phyloP scores from a whole-genome alignment of 2,113 vertebrate species.

The Pheucticus melanocephalus region DNA sequence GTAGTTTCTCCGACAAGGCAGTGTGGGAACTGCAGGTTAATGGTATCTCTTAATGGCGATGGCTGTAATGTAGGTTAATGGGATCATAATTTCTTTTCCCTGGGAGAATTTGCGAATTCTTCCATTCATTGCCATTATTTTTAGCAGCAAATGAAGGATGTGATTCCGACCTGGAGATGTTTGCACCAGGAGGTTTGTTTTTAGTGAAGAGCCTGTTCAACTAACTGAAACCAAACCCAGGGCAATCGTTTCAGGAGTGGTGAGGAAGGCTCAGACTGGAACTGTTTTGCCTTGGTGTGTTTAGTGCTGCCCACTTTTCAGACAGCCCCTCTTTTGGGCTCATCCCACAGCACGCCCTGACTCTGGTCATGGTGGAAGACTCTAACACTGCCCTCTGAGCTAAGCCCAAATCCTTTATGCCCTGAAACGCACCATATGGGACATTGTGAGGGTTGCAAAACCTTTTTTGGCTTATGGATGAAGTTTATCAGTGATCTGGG shows the following conservation, averaged over 20 bases:
- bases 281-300: accelerated
- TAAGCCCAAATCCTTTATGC: neutral
- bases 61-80: conserved; percentile 58
- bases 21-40: conserved; percentile 29
- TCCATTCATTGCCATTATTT: conserved; percentile 50
- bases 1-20: neutral
- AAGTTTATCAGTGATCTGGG: neutral
- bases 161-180: neutral
- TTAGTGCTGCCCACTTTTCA: neutral
- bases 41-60: conserved; percentile 34
- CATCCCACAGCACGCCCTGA: accelerated
- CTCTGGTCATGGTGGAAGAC: neutral
- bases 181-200: neutral
- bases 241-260: accelerated
- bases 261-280: neutral
- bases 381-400: neutral
- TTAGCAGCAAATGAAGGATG: conserved; percentile 20
- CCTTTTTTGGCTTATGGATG: neutral
- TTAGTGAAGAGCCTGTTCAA: neutral
- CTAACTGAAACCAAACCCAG: neutral
- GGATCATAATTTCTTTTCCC: conserved; percentile 49
- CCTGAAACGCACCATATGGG: accelerated
- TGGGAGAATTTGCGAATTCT: conserved; percentile 49
- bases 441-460: neutral
- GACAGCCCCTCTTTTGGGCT: neutral